These are phyloP conservation scores for Ifrita kowaldi DNA, from an alignment of 2,113 vertebrate genomes.

Conservation along the genomic window DNA sequence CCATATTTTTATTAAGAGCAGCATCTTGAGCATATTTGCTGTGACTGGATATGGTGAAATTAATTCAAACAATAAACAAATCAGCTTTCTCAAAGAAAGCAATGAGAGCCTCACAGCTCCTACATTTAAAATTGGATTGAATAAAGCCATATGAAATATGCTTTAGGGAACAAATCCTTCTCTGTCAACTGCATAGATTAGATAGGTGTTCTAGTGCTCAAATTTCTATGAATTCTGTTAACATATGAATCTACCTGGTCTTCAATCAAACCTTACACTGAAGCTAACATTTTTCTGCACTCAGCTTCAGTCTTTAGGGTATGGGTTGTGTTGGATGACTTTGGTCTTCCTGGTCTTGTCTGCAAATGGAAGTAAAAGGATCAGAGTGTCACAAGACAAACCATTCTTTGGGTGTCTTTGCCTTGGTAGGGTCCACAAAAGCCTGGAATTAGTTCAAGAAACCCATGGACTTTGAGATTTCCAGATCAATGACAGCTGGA, in stretches of 20 bases:
- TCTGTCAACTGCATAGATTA: not conserved
- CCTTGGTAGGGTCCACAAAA: not conserved
- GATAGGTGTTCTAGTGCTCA: not conserved
- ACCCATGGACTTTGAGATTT: not conserved
- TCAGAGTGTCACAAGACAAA: not conserved
- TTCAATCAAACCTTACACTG: not conserved
- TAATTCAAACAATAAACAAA: slow-evolving; percentile 31
- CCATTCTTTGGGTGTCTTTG: not conserved
- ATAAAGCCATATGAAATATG: not conserved
- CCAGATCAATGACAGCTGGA: not conserved
- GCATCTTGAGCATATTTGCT: not conserved
- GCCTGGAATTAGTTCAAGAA: not conserved
- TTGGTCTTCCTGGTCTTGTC: not conserved
- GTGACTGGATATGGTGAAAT: not conserved
- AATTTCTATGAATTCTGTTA: not conserved
- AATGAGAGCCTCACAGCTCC: not conserved
- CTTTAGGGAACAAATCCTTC: not conserved
- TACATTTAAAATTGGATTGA: not conserved
- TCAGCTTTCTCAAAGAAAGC: not conserved
- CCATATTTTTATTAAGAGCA: slow-evolving; percentile 7
- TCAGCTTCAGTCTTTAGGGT: not conserved
- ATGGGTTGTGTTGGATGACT: not conserved
- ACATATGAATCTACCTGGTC: not conserved
- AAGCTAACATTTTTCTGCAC: not conserved
- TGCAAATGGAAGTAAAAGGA: not conserved